These are phyloP conservation scores for Oeneis ivallda DNA, from an alignment of 2,888 invertebrate genomes.

Conservation along the genomic window DNA sequence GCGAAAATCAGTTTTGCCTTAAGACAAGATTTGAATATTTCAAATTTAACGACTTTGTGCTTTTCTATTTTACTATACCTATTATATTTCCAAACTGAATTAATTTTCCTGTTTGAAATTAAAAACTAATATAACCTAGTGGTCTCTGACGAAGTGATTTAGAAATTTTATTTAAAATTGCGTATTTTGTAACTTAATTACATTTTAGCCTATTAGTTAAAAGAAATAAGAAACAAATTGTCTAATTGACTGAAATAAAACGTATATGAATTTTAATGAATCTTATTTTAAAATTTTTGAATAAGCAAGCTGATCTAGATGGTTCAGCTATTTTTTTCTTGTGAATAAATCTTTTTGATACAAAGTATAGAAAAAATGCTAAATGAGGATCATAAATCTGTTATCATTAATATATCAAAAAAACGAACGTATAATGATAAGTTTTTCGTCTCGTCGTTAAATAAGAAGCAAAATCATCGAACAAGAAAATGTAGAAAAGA, in stretches of 20 bases:
- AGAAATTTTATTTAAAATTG: too few species aligned
- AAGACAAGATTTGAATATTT: conserved; percentile 10
- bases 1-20: conserved; percentile 47
- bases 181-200: too few species aligned
- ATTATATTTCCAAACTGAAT: background rate
- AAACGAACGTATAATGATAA: conserved; percentile 6
- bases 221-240: too few species aligned
- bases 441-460: background rate
- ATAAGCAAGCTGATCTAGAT: conserved; percentile 43
- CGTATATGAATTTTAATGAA: too few species aligned
- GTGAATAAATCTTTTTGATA: conserved; percentile 9
- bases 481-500: conserved; percentile 27
- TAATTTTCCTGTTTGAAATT: too few species aligned
- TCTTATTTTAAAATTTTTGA: background rate
- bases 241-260: too few species aligned
- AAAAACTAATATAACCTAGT: too few species aligned
- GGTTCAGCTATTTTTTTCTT: conserved; percentile 38
- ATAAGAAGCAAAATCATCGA: background rate
- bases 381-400: conserved; percentile 11
- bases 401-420: conserved; percentile 9
- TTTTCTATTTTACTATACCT: background rate
- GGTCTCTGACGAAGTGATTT: too few species aligned
- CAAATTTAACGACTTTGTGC: background rate
- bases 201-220: too few species aligned
- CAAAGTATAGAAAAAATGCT: background rate